Evolutionary conservation across 2,797 vertebrate species (phyloP).

Genomic region (Gambelia wislizenii): DNA sequence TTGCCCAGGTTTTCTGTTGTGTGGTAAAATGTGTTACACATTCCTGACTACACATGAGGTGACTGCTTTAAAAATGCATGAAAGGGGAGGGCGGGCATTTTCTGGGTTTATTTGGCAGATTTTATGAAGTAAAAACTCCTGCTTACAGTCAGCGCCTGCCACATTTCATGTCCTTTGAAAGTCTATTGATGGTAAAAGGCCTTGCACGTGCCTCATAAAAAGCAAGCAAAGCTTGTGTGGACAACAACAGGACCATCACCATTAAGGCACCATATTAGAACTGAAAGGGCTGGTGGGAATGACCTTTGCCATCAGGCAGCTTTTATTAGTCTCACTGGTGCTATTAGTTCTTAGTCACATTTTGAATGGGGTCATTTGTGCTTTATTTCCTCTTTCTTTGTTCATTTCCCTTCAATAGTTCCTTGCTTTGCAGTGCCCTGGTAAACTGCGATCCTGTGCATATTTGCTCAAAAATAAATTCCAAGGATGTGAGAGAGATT

Average conservation of each 20-base stretch:
- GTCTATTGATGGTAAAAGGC: background rate
- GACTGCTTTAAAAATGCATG: background rate
- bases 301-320: background rate
- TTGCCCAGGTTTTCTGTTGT: slow-evolving; percentile 1
- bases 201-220: background rate
- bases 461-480: background rate
- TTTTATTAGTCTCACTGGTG: background rate
- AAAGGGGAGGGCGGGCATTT: background rate
- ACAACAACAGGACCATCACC: background rate
- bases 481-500: background rate
- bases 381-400: slow-evolving; percentile 1
- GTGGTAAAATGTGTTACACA: background rate
- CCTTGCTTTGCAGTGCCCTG: background rate
- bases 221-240: no score
- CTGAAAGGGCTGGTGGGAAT: background rate
- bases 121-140: background rate
- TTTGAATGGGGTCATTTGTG: background rate
- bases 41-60: background rate
- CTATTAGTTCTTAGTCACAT: background rate
- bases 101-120: background rate
- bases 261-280: background rate
- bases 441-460: background rate
- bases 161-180: background rate
- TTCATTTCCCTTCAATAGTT: background rate
- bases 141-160: background rate